Conservation (phyloP, 2,888 invertebrate species). For the Eupeodes latifasciatus region DNA sequence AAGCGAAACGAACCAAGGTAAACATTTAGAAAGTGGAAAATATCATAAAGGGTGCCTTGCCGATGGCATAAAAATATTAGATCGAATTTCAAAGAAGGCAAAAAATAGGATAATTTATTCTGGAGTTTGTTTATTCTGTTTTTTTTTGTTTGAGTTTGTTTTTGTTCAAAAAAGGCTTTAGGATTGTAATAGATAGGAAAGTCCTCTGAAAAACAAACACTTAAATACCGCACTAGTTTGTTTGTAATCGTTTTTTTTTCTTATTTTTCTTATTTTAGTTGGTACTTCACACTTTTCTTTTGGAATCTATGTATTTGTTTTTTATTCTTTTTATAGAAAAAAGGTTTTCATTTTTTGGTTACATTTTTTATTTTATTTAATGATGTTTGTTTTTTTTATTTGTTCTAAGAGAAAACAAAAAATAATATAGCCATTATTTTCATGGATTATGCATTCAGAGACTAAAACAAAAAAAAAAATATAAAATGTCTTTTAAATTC, state of each 20-base stretch:
- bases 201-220: conserved; percentile 14
- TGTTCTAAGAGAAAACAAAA: neutral
- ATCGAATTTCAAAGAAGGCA: conserved; percentile 16
- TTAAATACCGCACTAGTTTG: neutral
- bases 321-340: neutral
- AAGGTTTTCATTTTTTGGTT: neutral
- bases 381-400: neutral
- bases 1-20: conserved; percentile 44
- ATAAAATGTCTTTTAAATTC: neutral
- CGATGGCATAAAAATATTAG: conserved; percentile 43
- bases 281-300: conserved; percentile 1
- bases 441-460: neutral
- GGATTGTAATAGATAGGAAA: conserved; percentile 28
- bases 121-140: neutral
- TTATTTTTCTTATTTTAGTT: neutral
- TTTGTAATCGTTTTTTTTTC: neutral
- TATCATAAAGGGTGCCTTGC: conserved; percentile 32
- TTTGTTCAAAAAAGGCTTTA: neutral
- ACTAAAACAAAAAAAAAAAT: too few species aligned
- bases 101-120: conserved; percentile 56
- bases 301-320: neutral
- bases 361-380: neutral
- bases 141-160: neutral
- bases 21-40: conserved; percentile 46
- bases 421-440: neutral